Evolutionary conservation across 2,113 vertebrate genomes (phyloP), one percentile per base, ranked within the genome.

Genomic region (Chloebia gouldiae): DNA sequence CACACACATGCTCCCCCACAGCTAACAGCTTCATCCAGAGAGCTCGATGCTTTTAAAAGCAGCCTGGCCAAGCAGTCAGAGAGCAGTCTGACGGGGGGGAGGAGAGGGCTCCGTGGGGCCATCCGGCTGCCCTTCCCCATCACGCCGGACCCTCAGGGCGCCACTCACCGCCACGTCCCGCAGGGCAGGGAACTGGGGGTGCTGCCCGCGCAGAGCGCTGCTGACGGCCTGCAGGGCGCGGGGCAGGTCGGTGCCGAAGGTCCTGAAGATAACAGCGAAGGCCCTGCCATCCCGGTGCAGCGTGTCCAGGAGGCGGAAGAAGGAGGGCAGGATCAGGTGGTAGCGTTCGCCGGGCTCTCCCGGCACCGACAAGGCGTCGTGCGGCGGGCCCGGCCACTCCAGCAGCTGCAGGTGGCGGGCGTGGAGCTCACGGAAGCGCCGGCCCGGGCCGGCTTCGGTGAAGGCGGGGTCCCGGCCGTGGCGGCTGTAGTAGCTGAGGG

Each of bases 261-360:
- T 99, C 18, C 99, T 98, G 68, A 99, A 98, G 50, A 99, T 2
- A 7, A 99, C 13, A 4, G 98, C 95, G 37, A 99, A 99, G 2
- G 97, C 95, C 15, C 97, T 86, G 3, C 97, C 96, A 13, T 98
- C 97, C 42, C 95, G 94, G 25, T 81, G 94, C 92, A 99, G 97
- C 40, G 97, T 72, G 69, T 96, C 97, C 83, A 99, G 96, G 49
- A 99, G 97, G 96, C 96, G 98, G 96, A 99, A 99, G 97, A 99
- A 99, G 91, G 98, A 97, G 15, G 99, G 99, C 11, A 99, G 97
- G 81, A 99, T 97, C 91, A 98, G 98, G 97, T 99, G 98, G 97
- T 99, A 99, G 54, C 95, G 80, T 11, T 88, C 95, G 22, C 97
- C 97, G 7, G 97, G 89, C 64, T 98, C 98, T 4, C 96, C 99